phyloP scores from a whole-genome alignment of 2,113 vertebrate genomes.

The Crotophaga sulcirostris region DNA sequence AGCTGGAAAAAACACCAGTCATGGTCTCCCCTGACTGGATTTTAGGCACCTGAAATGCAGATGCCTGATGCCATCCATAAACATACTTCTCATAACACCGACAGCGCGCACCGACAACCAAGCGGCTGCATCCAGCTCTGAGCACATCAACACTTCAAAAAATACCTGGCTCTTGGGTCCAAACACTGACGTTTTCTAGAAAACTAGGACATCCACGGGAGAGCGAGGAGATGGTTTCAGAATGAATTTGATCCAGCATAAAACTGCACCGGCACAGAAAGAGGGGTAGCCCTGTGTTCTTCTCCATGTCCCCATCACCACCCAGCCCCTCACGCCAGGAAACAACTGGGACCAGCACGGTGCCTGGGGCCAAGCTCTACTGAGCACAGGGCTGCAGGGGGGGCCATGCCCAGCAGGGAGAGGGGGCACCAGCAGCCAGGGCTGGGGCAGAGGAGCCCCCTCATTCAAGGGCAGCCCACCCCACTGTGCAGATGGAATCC shows the following conservation, averaged over 20 bases:
- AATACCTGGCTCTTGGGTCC: not conserved
- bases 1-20: not conserved
- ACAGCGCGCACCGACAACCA: accelerated
- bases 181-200: not conserved
- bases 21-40: not conserved
- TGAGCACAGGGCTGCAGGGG: not conserved
- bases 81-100: not conserved
- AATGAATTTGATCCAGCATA: not conserved
- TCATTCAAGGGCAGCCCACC: not conserved
- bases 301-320: not conserved
- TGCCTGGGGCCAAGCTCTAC: too few species aligned
- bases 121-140: not conserved
- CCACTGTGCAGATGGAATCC: not conserved
- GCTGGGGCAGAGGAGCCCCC: not conserved
- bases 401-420: accelerated
- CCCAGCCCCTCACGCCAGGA: not conserved
- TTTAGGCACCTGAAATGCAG: not conserved
- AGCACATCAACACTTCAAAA: not conserved
- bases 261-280: not conserved
- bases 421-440: not conserved
- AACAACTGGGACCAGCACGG: too few species aligned
- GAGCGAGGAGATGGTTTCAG: not conserved
- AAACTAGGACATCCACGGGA: accelerated
- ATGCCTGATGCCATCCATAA: not conserved
- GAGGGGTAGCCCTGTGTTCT: not conserved